Evolutionary conservation across 2,797 vertebrate genomes (phyloP), one percentile per base, ranked within the genome.

Genomic region (Astyanax mexicanus): DNA sequence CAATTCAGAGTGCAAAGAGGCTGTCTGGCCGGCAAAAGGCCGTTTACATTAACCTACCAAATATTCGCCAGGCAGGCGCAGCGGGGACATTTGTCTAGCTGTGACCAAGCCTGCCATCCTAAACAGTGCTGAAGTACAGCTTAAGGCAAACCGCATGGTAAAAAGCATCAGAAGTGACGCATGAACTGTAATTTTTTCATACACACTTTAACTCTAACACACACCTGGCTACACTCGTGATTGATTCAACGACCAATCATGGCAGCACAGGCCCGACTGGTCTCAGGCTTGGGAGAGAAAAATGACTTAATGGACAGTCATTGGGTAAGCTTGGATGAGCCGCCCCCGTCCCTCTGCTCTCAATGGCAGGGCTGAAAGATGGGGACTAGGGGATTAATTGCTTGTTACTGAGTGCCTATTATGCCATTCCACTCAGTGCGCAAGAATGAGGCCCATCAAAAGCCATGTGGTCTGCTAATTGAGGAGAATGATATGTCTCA

Each of bases 401-500:
- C 82, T 77, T 81, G 77, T 79, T 81, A 79, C 77, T 8, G 70
- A 81, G 79, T 77, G 82, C 68, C 72, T 72, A 78, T 81, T 81
- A 79, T 68, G 45, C 77, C 57, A 74, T 17, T 77, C 27, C 51
- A 27, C 49, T 77, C 38, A 10, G 12, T 27, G 67, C 51, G 58
- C 19, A 11, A 15, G 47, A 71, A 65, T 47, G 78, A 75, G 69
- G 70, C 52, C 55, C 23, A 47, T 77, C 78, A 75, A 68, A 77
- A 69, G 68, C 66, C 55, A 77, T 65, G 80, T 19, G 67, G 70
- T 32, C 72, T 55, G 71, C 64, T 80, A 74, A 82, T 80, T 58
- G 54, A 29, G 74, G 72, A 69, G 75, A 74, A 45, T 57, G 64
- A 78, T 69, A 32, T 8, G 64, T 69, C 54, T 67, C 52, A 23